Conservation (phyloP, 2,113 vertebrate species). For the Cephalopholis sonnerati region DNA sequence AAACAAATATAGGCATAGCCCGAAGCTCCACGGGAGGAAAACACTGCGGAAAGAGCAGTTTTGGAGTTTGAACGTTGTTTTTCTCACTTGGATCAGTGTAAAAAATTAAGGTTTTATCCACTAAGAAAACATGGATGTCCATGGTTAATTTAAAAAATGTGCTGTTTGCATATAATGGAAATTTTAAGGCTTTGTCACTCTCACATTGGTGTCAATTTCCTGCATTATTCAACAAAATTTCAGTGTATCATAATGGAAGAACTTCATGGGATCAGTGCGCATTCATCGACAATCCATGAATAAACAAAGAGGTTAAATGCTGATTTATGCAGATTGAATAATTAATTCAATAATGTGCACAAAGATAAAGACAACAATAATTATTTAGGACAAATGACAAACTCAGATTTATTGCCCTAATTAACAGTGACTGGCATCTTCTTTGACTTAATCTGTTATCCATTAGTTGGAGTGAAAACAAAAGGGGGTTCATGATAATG, state of each 20-base stretch:
- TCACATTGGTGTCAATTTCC: neutral
- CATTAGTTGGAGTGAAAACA: constrained; percentile 23
- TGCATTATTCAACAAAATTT: neutral
- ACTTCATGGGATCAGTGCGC: neutral
- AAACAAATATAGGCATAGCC: constrained; percentile 40
- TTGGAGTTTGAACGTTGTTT: neutral
- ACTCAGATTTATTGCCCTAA: constrained; percentile 12
- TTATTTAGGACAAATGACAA: constrained; percentile 30
- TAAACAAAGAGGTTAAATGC: constrained; percentile 25
- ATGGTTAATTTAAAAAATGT: neutral
- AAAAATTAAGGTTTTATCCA: neutral
- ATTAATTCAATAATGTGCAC: constrained; percentile 24
- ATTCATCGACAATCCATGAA: constrained; percentile 6
- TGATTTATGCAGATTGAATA: constrained; percentile 16
- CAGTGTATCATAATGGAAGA: neutral
- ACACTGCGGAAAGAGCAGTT: neutral
- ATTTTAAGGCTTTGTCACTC: no score
- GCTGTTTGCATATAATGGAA: neutral
- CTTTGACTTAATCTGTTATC: constrained; percentile 31
- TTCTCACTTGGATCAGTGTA: neutral
- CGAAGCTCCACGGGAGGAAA: neutral
- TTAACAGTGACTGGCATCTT: constrained; percentile 21
- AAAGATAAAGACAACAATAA: constrained; percentile 33
- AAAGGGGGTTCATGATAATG: neutral
- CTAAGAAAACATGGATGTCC: neutral